Evolutionary conservation across 2,113 vertebrate genomes (phyloP).

Genomic region (Larimichthys polyactis): DNA sequence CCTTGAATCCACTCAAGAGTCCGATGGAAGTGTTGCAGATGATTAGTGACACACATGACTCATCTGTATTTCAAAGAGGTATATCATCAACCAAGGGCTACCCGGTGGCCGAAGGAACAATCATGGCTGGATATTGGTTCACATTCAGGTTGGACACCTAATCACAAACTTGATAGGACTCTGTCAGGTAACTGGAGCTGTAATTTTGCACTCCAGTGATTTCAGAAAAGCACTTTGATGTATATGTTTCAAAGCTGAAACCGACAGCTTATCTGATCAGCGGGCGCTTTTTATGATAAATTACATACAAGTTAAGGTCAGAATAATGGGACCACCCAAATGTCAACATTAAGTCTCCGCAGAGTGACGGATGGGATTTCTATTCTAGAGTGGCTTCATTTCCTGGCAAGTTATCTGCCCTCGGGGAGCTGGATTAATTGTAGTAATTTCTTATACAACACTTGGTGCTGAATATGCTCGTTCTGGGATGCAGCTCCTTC

Average conservation of each 20-base stretch:
- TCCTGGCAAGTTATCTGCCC: slow-evolving; percentile 54
- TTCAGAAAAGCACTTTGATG: slow-evolving; percentile 68
- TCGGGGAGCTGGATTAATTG: slow-evolving; percentile 63
- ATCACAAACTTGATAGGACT: slow-evolving; percentile 67
- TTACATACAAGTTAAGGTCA: slow-evolving; percentile 59
- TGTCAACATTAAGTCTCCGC: slow-evolving; percentile 56
- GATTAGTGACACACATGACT: slow-evolving; percentile 54
- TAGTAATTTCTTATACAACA: slow-evolving; percentile 55
- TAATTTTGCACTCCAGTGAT: slow-evolving; percentile 69
- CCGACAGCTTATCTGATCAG: slow-evolving; percentile 70
- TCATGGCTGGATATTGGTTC: slow-evolving; percentile 53
- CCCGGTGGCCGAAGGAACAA: slow-evolving; percentile 47
- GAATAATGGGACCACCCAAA: slow-evolving; percentile 61
- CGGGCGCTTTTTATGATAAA: slow-evolving; percentile 60
- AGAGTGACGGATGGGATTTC: slow-evolving; percentile 57
- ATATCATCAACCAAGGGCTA: slow-evolving; percentile 32
- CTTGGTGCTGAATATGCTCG: slow-evolving; percentile 37
- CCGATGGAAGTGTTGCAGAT: slow-evolving; percentile 39
- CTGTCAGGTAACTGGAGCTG: slow-evolving; percentile 60
- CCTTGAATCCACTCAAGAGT: slow-evolving; percentile 21
- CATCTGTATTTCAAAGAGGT: slow-evolving; percentile 59
- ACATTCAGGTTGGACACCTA: slow-evolving; percentile 54
- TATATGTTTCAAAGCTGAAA: slow-evolving; percentile 63
- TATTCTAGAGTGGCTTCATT: slow-evolving; percentile 52
- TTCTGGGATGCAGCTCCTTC: slow-evolving; percentile 51